These are phyloP conservation scores for Pelecanoides urinatrix DNA, from an alignment of 2,113 vertebrate genomes.

Conservation along the genomic window DNA sequence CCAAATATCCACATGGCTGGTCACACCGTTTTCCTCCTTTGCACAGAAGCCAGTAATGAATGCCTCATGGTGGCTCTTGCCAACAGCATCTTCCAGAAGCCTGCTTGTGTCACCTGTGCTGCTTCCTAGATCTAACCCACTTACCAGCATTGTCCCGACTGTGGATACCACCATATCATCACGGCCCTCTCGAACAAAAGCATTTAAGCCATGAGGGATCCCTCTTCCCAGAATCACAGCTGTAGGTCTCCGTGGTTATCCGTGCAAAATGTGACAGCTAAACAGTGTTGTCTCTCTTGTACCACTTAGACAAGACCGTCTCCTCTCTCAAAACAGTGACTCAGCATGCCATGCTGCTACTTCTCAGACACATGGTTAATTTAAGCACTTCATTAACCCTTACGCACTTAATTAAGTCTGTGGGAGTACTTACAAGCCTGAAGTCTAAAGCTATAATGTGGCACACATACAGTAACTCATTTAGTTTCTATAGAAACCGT, in stretches of 20 bases:
- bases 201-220: background rate
- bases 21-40: background rate
- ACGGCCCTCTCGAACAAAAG: background rate
- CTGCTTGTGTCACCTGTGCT: accelerated
- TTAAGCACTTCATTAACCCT: background rate
- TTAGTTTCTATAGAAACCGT: background rate
- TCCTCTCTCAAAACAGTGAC: background rate
- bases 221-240: background rate
- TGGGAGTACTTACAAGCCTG: background rate
- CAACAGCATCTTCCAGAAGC: background rate
- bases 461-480: background rate
- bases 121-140: background rate
- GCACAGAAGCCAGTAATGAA: accelerated
- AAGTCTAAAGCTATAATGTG: background rate
- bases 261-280: background rate
- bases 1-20: background rate
- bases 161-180: background rate
- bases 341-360: background rate
- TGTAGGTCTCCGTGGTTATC: background rate
- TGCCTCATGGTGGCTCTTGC: accelerated
- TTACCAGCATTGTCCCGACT: accelerated
- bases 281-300: background rate
- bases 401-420: background rate
- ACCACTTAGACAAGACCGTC: background rate
- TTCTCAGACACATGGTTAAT: background rate